Evolutionary conservation across 2,797 vertebrate genomes (phyloP).

Genomic region (Novumbra hubbsi): DNA sequence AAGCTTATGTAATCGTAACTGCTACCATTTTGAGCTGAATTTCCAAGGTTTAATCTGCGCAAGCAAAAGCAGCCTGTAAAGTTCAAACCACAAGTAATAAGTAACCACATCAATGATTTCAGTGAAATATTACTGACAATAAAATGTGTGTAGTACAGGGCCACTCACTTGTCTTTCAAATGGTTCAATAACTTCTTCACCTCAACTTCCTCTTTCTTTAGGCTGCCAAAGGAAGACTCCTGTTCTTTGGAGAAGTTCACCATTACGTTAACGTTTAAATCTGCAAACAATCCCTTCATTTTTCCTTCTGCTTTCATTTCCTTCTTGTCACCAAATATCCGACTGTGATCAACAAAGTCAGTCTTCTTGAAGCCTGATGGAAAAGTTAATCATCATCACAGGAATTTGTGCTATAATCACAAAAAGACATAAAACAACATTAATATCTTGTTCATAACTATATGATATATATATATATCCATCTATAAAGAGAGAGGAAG

Average conservation of each 20-base stretch:
- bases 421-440: too few species aligned
- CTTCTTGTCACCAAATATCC: neutral
- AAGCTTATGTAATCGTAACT: too few species aligned
- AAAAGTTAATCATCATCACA: neutral
- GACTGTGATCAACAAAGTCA: neutral
- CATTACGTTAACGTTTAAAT: slow-evolving; percentile 63
- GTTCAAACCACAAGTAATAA: too few species aligned
- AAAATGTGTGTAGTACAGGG: neutral
- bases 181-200: slow-evolving; percentile 80
- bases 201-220: slow-evolving; percentile 89
- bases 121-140: too few species aligned
- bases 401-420: too few species aligned
- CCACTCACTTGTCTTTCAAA: slow-evolving; percentile 49
- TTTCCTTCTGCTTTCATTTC: neutral
- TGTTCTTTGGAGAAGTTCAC: slow-evolving; percentile 76
- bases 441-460: too few species aligned
- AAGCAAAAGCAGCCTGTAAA: too few species aligned
- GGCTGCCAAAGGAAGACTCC: slow-evolving; percentile 83
- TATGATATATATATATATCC: too few species aligned
- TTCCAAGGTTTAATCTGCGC: too few species aligned
- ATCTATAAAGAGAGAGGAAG: too few species aligned
- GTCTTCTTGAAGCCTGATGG: neutral
- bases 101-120: too few species aligned
- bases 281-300: neutral
- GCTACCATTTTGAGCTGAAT: too few species aligned